Conservation (phyloP, 2,888 invertebrate species). For the Cecidostiba fungosa region DNA sequence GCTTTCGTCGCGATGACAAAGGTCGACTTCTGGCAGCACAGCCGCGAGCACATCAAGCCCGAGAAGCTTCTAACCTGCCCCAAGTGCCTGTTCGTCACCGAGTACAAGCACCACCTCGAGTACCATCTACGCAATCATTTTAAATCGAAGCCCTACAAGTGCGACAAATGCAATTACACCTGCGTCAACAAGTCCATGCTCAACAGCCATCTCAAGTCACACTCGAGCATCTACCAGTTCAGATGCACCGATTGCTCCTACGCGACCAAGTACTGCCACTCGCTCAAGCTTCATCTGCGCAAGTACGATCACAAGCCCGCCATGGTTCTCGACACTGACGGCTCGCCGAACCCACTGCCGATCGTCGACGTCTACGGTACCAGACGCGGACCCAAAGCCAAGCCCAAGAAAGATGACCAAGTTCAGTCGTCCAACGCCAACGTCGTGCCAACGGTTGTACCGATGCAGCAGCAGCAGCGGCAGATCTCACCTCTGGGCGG, state of each 20-base stretch:
- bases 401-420: slow-evolving; percentile 39
- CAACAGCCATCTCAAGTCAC: slow-evolving; percentile 98
- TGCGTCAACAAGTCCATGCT: slow-evolving; percentile 99
- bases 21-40: slow-evolving; percentile 96
- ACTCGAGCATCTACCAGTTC: slow-evolving; percentile 95
- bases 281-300: slow-evolving; percentile 95
- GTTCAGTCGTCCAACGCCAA: background rate
- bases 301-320: slow-evolving; percentile 96
- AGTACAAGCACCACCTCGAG: slow-evolving; percentile 98
- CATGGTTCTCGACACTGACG: slow-evolving; percentile 93
- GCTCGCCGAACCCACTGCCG: slow-evolving; percentile 92
- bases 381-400: slow-evolving; percentile 90
- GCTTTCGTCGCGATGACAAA: slow-evolving; percentile 92
- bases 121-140: slow-evolving; percentile 97
- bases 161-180: slow-evolving; percentile 92
- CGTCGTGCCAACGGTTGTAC: background rate
- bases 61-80: slow-evolving; percentile 96
- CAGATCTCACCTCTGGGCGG: background rate
- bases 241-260: slow-evolving; percentile 96
- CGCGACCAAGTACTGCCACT: slow-evolving; percentile 99
- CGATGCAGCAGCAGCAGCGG: slow-evolving; percentile 7
- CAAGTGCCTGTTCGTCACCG: slow-evolving; percentile 98
- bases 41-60: slow-evolving; percentile 93
- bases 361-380: slow-evolving; percentile 96
- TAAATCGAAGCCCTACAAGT: slow-evolving; percentile 97